These are phyloP conservation scores for Lutraria lutraria DNA, from an alignment of 2,888 invertebrate genomes.

Conservation along the genomic window DNA sequence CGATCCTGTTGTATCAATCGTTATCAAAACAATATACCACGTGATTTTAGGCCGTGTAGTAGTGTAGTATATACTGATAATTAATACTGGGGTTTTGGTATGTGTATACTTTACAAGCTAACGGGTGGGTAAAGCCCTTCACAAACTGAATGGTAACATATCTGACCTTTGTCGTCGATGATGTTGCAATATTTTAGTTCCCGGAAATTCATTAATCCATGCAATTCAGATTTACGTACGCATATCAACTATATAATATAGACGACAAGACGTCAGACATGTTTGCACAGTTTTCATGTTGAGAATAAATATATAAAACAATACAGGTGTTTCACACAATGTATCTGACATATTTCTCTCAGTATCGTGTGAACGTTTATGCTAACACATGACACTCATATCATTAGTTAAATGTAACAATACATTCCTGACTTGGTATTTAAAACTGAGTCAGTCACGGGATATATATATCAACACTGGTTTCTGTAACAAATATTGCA, in stretches of 20 bases:
- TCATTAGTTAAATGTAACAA: background rate
- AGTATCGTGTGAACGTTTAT: constrained; percentile 15
- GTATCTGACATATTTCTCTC: background rate
- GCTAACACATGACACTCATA: background rate
- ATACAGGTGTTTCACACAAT: constrained; percentile 18
- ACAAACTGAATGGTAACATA: too few relatives aligned
- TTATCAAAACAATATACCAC: too few relatives aligned
- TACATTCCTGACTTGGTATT: background rate
- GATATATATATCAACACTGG: background rate
- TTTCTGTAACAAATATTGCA: background rate
- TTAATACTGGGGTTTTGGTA: too few relatives aligned
- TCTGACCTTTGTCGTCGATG: too few relatives aligned
- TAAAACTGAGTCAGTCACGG: background rate
- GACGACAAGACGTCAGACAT: background rate
- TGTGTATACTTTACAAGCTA: too few relatives aligned
- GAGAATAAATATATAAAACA: background rate
- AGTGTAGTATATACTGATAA: too few relatives aligned
- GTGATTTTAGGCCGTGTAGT: too few relatives aligned
- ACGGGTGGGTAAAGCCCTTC: too few relatives aligned
- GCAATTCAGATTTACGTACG: background rate
- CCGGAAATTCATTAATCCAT: background rate
- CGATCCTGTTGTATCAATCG: too few relatives aligned
- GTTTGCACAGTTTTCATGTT: background rate
- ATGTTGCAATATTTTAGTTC: too few relatives aligned
- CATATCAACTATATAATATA: background rate